Evolutionary conservation across 2,797 vertebrate genomes (phyloP), one percentile per base, ranked within the genome.

Genomic region (Microctenopoma stevenorrisi): DNA sequence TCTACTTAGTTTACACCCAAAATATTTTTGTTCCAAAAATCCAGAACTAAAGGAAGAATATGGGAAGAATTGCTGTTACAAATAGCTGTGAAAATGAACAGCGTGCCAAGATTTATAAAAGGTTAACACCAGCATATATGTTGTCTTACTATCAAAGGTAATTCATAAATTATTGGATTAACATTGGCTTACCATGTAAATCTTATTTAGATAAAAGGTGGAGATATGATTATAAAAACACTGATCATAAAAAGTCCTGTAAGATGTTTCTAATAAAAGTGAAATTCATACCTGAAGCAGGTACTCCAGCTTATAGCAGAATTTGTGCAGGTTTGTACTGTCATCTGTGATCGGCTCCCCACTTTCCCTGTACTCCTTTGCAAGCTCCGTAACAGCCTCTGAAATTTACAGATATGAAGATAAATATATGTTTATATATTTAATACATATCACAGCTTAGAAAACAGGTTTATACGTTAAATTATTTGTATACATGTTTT

Each of bases 301-400:
- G 72, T 99, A 99, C 63, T 99, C 98, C 50, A 99, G 93, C 83
- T 97, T 99, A 81, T 97, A 97, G 74, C 96, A 99, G 88, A 99
- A 97, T 78, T 97, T 98, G 62, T 99, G 97, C 80, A 99, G 90
- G 88, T 92, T 97, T 69, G 87, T 88, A 76, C 96, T 97, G 92
- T 99, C 97, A 79, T 99, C 98, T 30, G 96, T 98, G 85, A 99
- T 93, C 0, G 98, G 97, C 53, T 99, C 98, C 12, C 95, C 96
- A n/a, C 76, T 93, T 88, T 98, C 96, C 81, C 89, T 94, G 88
- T 96, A 96, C 81, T 99, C 97, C 81, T 94, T 96, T 68, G 92
- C 93, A 57, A 99, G 91, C 68, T 98, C 97, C 62, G 93, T 87
- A 80, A 98, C 95, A 28, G 96, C 95, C 89, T 98, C 98, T 95